Percentiles rank a stretch among this genome's conserved stretches.
Conservation (phyloP, 2,113 vertebrate species). For the Grallaria varia region DNA sequence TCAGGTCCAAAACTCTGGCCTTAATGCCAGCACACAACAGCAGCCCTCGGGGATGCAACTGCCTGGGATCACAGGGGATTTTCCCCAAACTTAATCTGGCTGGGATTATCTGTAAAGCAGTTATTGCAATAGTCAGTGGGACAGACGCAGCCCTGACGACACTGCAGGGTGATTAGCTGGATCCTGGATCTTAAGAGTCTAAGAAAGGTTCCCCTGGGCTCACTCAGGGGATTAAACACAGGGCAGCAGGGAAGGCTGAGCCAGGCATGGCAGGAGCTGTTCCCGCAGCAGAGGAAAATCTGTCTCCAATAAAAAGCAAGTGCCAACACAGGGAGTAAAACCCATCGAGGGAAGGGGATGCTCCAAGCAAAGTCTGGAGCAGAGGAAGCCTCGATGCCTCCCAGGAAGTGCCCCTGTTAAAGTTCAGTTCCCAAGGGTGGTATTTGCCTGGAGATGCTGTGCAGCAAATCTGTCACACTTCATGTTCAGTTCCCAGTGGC, state of each 20-base stretch:
- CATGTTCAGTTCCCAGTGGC: background rate
- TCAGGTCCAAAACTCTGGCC: background rate
- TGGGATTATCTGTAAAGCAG: background rate
- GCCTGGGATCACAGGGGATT: background rate
- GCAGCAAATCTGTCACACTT: background rate
- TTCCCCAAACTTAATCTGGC: background rate
- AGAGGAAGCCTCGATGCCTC: background rate
- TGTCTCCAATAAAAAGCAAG: background rate
- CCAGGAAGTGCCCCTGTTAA: background rate
- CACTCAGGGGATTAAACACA: background rate
- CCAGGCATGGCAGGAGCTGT: background rate
- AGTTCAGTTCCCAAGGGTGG: background rate
- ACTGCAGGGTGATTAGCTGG: background rate
- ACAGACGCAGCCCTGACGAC: background rate
- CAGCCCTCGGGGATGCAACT: background rate
- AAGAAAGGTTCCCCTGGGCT: background rate
- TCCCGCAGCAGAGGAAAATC: background rate
- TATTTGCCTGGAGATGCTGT: background rate
- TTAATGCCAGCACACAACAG: background rate
- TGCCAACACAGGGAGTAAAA: background rate
- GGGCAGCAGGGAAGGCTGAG: background rate
- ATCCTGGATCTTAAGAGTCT: background rate
- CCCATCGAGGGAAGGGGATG: fast-evolving
- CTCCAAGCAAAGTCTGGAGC: background rate
- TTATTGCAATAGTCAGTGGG: background rate